phyloP scores from a whole-genome alignment of 2,113 vertebrate species.

The Nothobranchius kuhntae region DNA sequence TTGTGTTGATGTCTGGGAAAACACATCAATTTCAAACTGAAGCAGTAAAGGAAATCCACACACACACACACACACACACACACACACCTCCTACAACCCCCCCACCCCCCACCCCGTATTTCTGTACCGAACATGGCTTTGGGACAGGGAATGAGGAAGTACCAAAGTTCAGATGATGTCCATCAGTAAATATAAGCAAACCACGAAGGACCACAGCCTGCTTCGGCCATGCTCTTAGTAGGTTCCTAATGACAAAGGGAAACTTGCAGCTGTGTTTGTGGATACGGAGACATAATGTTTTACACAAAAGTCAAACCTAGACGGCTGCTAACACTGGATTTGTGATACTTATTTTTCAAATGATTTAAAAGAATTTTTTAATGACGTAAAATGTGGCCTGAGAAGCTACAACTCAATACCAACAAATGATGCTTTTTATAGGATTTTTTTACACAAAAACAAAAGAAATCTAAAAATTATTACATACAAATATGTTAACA shows the following conservation, averaged over 20 bases:
- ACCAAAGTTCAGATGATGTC: constrained; percentile 62
- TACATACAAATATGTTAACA: too few species aligned
- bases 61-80: background rate
- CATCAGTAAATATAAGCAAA: constrained; percentile 33
- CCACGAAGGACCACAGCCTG: constrained; percentile 7
- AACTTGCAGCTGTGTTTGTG: background rate
- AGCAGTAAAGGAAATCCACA: background rate
- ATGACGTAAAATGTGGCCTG: too few species aligned
- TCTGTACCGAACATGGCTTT: constrained; percentile 35
- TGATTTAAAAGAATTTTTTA: background rate
- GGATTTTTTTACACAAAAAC: too few species aligned
- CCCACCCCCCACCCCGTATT: background rate
- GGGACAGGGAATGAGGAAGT: constrained; percentile 64
- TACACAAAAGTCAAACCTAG: constrained; percentile 15
- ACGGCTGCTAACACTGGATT: background rate
- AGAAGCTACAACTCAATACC: too few species aligned
- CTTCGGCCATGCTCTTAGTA: background rate
- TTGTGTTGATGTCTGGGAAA: background rate
- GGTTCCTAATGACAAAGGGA: background rate
- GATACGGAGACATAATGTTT: constrained; percentile 2
- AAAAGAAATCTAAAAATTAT: too few species aligned
- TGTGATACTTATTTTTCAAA: background rate
- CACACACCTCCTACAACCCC: background rate
- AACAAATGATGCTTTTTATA: too few species aligned
- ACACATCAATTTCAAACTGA: constrained; percentile 15